A percentile compares a stretch with the other conserved stretches of the same genome.
phyloP scores from a whole-genome alignment of 2,113 vertebrate genomes.

The Thomomys bottae region DNA sequence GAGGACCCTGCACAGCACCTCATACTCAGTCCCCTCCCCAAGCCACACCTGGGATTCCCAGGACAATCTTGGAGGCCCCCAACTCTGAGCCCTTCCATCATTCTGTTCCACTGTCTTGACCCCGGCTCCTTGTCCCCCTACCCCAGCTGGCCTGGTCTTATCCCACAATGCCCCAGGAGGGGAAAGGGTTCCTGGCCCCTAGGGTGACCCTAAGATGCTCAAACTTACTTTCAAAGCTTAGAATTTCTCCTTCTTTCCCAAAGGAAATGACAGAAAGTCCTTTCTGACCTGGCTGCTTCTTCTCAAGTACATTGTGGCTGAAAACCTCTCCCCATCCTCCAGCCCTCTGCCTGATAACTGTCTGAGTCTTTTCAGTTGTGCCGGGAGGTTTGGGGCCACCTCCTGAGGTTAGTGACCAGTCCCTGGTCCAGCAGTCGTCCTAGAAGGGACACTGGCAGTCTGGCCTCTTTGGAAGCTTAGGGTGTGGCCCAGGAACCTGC shows the following conservation, averaged over 20 bases:
- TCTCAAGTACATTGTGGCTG: background rate
- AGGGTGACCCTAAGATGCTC: background rate
- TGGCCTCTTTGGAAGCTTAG: rapidly evolving
- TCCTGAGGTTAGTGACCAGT: background rate
- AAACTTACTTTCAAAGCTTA: background rate
- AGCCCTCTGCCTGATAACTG: background rate
- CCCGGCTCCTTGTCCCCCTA: no score
- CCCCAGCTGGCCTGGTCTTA: background rate
- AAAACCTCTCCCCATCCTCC: background rate
- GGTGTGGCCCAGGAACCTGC: background rate
- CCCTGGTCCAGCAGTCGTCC: background rate
- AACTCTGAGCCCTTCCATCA: background rate
- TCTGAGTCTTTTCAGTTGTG: background rate
- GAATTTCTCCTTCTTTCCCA: background rate
- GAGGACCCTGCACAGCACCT: background rate
- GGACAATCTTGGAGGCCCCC: background rate
- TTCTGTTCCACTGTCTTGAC: background rate
- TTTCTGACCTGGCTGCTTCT: background rate
- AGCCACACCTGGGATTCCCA: background rate
- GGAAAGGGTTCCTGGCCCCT: background rate
- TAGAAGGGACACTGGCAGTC: background rate
- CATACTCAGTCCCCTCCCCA: background rate
- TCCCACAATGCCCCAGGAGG: background rate
- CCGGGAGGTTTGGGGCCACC: no score
- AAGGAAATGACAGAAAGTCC: background rate